Percentiles rank a stretch among this genome's conserved stretches.
Evolutionary conservation across 2,113 vertebrate genomes (phyloP).

Genomic region (Limnothrissa miodon): DNA sequence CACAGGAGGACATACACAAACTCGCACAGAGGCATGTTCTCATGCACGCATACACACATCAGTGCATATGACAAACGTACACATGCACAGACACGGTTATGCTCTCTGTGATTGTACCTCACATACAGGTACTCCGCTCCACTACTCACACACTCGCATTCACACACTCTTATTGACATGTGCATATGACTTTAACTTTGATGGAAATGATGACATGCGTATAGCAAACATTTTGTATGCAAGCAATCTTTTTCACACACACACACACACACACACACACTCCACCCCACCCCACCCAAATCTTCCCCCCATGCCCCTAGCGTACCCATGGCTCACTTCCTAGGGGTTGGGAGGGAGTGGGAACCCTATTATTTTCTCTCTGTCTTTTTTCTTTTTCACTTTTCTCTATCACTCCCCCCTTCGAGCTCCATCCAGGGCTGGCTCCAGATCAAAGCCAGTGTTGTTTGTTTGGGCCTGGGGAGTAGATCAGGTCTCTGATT

Average conservation of each 20-base stretch:
- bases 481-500: slow-evolving; percentile 11
- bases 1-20: neutral
- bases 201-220: neutral
- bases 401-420: neutral
- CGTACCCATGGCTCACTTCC: neutral
- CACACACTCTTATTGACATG: neutral
- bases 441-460: slow-evolving; percentile 46
- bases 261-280: neutral
- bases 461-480: slow-evolving; percentile 38
- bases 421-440: neutral
- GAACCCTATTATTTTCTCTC: neutral
- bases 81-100: neutral
- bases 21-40: neutral
- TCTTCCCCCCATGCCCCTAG: no score
- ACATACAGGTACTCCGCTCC: neutral
- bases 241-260: neutral
- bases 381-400: slow-evolving; percentile 16
- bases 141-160: neutral
- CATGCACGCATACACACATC: neutral
- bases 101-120: neutral
- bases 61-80: neutral
- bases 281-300: no score
- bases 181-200: neutral
- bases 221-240: neutral
- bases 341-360: neutral